Base-by-base conservation (phyloP, 2,888 invertebrate species). In the Trissoscelio sp. region DNA sequence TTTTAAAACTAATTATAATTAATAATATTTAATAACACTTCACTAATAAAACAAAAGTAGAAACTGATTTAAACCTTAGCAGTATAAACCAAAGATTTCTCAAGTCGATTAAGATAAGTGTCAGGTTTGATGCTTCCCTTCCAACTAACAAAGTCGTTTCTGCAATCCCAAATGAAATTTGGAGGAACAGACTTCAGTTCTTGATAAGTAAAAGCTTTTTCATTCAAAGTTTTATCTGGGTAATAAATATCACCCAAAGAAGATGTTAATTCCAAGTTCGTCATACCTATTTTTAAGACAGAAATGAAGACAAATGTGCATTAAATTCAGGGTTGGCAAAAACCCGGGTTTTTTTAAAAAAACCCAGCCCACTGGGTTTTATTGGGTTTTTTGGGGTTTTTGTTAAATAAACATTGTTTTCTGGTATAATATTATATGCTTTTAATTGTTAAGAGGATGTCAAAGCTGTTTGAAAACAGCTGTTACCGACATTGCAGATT, bases 131-230 rank as follows among this genome's bases (percentile, higher is more conserved):
- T 67, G 4, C 87, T 82, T 0, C 86, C 84, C 67, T 88, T 87
- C 90, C 90, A 91, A 34, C 89, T 87, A 66, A 85, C 67, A 55
- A 91, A 90, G 72, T 90, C 88, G 62, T 90, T 90, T 11, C 90
- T 86, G 24, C 88, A 88, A 62, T 90, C 90, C 90, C 90, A 79
- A 16, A 79, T 79, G 2, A 79, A 79, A 51, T 79, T 53, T 18
- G 79, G 72, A 34, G 34, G 1, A 12, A 79, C 37, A 6, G 72
- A 20, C 18, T 24, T 39, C 1, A 79, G 28, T 51, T 79, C 79
- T 6, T 72, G 39, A 37, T 46, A 66, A 9, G 46, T 85, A 44
- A 90, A 81, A 12, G 88, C 87, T 70, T 80, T 88, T 75, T 90
- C 90, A 83, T 90, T 90, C 28, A 88, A 79, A 3, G 83, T 83